Base-by-base conservation (phyloP, 2,797 vertebrate species). In the Pelochelys cantorii region DNA sequence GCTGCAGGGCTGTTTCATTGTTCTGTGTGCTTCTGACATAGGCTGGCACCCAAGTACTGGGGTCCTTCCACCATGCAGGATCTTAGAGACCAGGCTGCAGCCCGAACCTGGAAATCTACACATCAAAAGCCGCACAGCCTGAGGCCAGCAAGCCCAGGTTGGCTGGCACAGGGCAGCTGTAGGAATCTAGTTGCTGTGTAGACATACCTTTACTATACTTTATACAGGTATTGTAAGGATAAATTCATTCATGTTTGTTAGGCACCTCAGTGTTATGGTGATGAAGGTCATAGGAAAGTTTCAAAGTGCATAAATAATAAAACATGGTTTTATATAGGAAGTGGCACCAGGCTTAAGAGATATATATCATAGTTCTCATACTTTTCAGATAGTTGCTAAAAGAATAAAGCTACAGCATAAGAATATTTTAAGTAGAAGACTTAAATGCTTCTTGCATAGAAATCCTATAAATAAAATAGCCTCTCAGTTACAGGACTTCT, bases 381-480 rank as follows among this genome's bases (percentile, higher is more conserved):
- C 11, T 31, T 54, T 55, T 79, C 31, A 29, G 54, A 31, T 79
- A n/a, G 6, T 29, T 54, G 31, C 53, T 18, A 79, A 79, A 54
- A n/a, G 11, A 31, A 79, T 75, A 54, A n/a, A 79, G 18, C 31
- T 54, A 20, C 5, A 55, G 9, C 29, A 79, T n/a, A 56, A 83
- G n/a, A 60, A n/a, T 62, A n/a, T 71, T 65, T 55, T 75, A 37
- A 20, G 29, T 87, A 75, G 42, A 11, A 75, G 71, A 75, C 10
- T 79, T 59, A 83, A 84, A 53, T 54, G 53, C 60, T 85, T 90
- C 68, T 68, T 78, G 22, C 75, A 34, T 86, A 37, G 77, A 29
- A 59, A 48, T 91, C 87, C 82, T 17, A 81, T 37, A 60, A 60
- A 91, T 80, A 74, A 87, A 25, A 57, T 37, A 20, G 59, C 25